These are phyloP conservation scores for Drosophila virilis DNA, from an alignment of 1,140 invertebrate species.

Conservation along the genomic window DNA sequence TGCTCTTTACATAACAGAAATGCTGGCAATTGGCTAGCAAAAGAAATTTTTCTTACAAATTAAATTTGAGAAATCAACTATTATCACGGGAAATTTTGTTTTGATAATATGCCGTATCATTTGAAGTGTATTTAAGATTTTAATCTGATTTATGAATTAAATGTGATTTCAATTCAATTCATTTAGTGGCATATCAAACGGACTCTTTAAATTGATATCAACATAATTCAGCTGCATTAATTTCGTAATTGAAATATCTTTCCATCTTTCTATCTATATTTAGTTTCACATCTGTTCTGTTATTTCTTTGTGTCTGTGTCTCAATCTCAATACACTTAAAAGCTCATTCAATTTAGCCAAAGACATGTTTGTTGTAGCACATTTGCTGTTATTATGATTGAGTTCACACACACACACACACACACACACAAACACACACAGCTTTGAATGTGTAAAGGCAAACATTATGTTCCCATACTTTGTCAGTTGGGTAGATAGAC, in stretches of 20 bases:
- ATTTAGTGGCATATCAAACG: neutral
- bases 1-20: neutral
- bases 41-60: too few species aligned
- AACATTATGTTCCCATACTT: conserved; percentile 41
- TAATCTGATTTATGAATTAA: too few species aligned
- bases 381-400: conserved; percentile 77
- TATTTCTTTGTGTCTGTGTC: conserved; percentile 6
- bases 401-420: conserved; percentile 56
- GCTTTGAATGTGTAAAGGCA: conserved; percentile 18
- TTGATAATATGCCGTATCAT: too few species aligned
- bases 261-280: too few species aligned
- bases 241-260: conserved; percentile 41
- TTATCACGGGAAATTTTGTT: too few species aligned
- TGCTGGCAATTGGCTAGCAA: too few species aligned
- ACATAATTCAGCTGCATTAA: conserved; percentile 33
- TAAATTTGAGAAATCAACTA: too few species aligned
- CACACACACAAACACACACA: conserved; percentile 32
- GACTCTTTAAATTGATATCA: conserved; percentile 1
- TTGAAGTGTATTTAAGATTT: too few species aligned
- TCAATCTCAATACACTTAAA: conserved; percentile 71
- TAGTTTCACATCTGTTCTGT: neutral
- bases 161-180: neutral
- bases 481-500: conserved; percentile 15
- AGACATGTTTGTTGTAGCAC: conserved; percentile 63
- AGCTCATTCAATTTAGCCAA: conserved; percentile 76